Percentiles rank a stretch among this genome's conserved stretches.
Evolutionary conservation across 2,888 invertebrate species (phyloP).

Genomic region (Scaptomyza reducta): DNA sequence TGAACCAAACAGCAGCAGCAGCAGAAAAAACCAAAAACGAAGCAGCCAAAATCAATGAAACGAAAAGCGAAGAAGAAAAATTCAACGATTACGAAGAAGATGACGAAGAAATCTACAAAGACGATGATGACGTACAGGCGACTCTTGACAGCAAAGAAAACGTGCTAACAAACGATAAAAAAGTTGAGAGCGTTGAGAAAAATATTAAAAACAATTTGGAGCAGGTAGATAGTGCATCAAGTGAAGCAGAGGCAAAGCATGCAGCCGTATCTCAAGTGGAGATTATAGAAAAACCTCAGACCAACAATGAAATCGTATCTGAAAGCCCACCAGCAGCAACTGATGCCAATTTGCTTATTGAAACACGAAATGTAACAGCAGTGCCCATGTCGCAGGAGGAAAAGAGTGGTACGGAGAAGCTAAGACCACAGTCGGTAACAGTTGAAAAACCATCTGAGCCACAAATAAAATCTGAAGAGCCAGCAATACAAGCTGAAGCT

Average conservation of each 20-base stretch:
- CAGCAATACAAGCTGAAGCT: background rate
- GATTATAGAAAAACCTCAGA: background rate
- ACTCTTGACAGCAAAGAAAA: slow-evolving; percentile 50
- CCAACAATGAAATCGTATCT: background rate
- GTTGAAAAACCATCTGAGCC: background rate
- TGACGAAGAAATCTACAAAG: slow-evolving; percentile 58
- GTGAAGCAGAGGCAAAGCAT: background rate
- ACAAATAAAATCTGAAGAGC: background rate
- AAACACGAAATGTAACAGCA: slow-evolving; percentile 22
- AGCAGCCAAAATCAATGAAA: slow-evolving; percentile 7
- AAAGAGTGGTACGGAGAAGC: background rate
- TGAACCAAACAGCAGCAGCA: slow-evolving; percentile 21
- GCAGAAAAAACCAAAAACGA: slow-evolving; percentile 1
- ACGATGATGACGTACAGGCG: slow-evolving; percentile 56
- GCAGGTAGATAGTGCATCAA: background rate
- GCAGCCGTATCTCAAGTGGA: background rate
- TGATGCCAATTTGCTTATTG: slow-evolving; percentile 8
- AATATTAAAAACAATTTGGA: background rate
- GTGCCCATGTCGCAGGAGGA: background rate
- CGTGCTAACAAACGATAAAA: slow-evolving; percentile 29
- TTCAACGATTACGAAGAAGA: slow-evolving; percentile 69
- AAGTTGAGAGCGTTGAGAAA: slow-evolving; percentile 6
- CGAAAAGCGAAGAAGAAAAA: slow-evolving; percentile 34
- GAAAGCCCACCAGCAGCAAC: background rate
- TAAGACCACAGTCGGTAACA: background rate